These are phyloP conservation scores for Acanthiza pusilla DNA, from an alignment of 2,797 vertebrate genomes.

Conservation along the genomic window DNA sequence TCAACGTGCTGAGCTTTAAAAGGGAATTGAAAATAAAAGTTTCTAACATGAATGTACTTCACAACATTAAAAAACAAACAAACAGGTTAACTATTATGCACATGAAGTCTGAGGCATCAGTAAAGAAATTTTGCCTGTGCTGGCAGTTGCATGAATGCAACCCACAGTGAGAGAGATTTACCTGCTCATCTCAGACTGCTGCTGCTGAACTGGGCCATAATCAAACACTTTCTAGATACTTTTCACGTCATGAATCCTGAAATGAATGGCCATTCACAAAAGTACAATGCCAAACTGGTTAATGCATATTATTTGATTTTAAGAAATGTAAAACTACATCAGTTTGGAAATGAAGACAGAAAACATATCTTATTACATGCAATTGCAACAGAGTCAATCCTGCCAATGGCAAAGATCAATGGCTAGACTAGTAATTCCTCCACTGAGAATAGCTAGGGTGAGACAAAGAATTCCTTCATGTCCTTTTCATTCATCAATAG, in stretches of 20 bases:
- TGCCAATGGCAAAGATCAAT: constrained; percentile 17
- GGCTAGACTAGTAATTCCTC: background rate
- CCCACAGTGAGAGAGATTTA: background rate
- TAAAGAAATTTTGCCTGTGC: background rate
- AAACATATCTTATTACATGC: background rate
- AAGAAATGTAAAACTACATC: background rate
- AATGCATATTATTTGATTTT: background rate
- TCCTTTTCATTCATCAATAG: background rate
- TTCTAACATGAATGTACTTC: background rate
- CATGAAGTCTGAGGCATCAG: background rate
- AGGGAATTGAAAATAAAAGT: background rate
- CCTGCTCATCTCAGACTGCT: background rate
- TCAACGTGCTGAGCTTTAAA: background rate
- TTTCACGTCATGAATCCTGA: background rate
- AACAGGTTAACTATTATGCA: background rate
- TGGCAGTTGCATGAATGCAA: background rate
- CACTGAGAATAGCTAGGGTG: background rate
- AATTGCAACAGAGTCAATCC: background rate
- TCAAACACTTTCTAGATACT: background rate
- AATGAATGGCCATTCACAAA: background rate
- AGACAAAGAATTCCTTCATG: background rate
- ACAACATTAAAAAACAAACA: background rate
- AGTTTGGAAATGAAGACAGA: background rate
- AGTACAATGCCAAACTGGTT: background rate
- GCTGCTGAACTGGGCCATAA: background rate